Evolutionary conservation across 2,113 vertebrate species (phyloP).

Genomic region (Zingel zingel): DNA sequence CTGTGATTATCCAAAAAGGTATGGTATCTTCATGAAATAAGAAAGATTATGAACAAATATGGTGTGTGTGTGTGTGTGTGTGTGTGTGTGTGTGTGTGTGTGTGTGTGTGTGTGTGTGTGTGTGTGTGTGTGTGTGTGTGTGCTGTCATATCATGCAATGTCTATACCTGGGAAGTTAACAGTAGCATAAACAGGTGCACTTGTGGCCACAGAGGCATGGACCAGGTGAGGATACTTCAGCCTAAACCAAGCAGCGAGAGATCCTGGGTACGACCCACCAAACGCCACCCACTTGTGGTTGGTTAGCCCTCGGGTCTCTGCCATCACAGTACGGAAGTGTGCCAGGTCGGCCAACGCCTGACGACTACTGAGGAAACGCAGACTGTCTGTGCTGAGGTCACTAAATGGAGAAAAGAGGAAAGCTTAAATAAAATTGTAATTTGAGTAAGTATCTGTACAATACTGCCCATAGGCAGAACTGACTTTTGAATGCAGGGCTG

Average conservation of each 20-base stretch:
- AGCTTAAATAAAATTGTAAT: neutral
- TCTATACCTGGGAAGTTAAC: constrained; percentile 81
- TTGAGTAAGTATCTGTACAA: neutral
- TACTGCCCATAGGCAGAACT: neutral
- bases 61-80: neutral
- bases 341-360: constrained; percentile 81
- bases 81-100: neutral
- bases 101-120: neutral
- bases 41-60: neutral
- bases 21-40: neutral
- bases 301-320: constrained; percentile 52
- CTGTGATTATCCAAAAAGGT: too few relatives aligned
- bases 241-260: constrained; percentile 80
- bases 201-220: constrained; percentile 77
- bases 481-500: neutral
- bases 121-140: neutral
- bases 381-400: constrained; percentile 74
- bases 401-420: constrained; percentile 48
- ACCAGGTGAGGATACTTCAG: constrained; percentile 82
- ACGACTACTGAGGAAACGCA: constrained; percentile 78
- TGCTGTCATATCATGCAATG: neutral
- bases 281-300: constrained; percentile 75
- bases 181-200: constrained; percentile 72
- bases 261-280: constrained; percentile 81
- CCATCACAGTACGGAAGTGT: constrained; percentile 74